These are phyloP conservation scores for Sciaenops ocellatus DNA, from an alignment of 2,797 vertebrate species.

Conservation along the genomic window DNA sequence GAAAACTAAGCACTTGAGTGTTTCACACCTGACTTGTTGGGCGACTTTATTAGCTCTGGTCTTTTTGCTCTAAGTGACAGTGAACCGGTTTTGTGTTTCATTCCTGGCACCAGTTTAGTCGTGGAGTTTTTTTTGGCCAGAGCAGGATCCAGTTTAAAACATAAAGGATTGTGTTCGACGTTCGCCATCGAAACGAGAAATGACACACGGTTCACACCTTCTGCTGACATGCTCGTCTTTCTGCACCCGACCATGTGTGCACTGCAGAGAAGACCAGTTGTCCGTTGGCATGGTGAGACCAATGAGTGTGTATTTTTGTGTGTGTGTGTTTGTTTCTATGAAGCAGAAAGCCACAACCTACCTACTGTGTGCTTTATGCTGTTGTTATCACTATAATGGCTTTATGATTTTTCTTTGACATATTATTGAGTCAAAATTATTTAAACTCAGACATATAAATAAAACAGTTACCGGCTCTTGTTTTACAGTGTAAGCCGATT, in stretches of 20 bases:
- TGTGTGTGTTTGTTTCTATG: conserved; percentile 31
- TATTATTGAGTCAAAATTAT: no score
- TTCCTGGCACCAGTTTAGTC: background rate
- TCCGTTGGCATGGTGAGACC: conserved; percentile 37
- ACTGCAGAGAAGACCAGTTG: conserved; percentile 47
- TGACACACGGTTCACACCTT: conserved; percentile 10
- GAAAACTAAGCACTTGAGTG: background rate
- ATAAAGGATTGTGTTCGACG: background rate
- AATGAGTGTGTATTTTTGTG: conserved; percentile 11
- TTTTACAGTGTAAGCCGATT: background rate
- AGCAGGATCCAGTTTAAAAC: background rate
- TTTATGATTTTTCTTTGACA: no score
- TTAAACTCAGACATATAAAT: background rate
- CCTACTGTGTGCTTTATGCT: conserved; percentile 45
- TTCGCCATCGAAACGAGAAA: background rate
- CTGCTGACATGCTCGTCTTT: conserved; percentile 45
- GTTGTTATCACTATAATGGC: conserved; percentile 15
- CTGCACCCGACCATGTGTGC: conserved; percentile 51
- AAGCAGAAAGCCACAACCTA: conserved; percentile 63
- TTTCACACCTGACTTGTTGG: background rate
- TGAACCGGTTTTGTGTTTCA: background rate
- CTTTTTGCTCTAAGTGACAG: background rate
- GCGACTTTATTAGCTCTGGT: background rate
- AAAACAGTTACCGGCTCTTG: background rate
- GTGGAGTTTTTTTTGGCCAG: background rate